These are phyloP conservation scores for Discoglossus pictus DNA, from an alignment of 2,797 vertebrate species.

Conservation along the genomic window DNA sequence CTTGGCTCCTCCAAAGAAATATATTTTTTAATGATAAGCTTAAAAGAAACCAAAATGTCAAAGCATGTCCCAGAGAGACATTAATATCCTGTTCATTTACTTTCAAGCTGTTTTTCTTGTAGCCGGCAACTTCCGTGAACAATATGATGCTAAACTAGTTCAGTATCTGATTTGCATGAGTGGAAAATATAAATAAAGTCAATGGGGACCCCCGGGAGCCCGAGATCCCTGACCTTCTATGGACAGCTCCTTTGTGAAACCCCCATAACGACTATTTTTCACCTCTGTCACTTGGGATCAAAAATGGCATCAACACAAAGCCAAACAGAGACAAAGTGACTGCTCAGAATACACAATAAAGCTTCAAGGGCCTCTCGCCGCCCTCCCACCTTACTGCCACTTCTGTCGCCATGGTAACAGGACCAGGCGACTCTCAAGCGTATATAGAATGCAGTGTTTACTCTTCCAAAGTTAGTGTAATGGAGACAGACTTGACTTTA, in stretches of 20 bases:
- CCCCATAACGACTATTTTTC: conserved; percentile 1
- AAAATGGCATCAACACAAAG: conserved; percentile 29
- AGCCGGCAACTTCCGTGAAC: conserved; percentile 7
- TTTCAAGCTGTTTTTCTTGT: conserved; percentile 28
- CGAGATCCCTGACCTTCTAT: conserved; percentile 45
- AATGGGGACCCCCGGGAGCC: conserved; percentile 7
- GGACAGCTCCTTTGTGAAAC: conserved; percentile 48
- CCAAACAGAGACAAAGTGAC: conserved; percentile 41
- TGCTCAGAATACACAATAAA: conserved; percentile 48
- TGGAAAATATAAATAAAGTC: conserved; percentile 25
- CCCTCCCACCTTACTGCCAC: conserved; percentile 23
- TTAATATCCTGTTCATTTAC: conserved; percentile 41
- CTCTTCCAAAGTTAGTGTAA: not conserved
- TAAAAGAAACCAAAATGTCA: conserved; percentile 8
- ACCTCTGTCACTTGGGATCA: conserved; percentile 27
- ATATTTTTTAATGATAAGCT: conserved; percentile 35
- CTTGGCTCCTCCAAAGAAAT: conserved; percentile 2
- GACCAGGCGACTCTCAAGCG: conserved; percentile 28
- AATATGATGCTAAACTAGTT: conserved; percentile 19
- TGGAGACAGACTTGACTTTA: too few relatives aligned
- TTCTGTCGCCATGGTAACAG: conserved; percentile 63
- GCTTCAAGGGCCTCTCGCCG: conserved; percentile 28
- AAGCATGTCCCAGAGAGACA: conserved; percentile 18
- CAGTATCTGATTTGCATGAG: conserved; percentile 46
- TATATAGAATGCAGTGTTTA: conserved; percentile 54